These are phyloP conservation scores for Mormyrops boulengeri DNA, from an alignment of 2,797 vertebrate species.

Conservation along the genomic window DNA sequence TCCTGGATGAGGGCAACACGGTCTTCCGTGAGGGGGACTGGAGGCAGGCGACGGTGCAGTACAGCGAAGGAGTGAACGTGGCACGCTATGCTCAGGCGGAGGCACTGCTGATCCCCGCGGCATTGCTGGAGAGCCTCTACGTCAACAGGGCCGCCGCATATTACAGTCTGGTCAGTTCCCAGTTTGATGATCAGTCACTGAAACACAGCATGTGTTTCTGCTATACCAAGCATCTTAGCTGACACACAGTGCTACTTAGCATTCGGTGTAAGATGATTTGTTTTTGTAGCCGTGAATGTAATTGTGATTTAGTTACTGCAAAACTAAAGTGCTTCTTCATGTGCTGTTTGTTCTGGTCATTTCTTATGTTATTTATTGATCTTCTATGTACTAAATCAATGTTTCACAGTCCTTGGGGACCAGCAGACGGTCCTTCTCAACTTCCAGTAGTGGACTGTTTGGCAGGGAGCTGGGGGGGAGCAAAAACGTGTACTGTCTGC, in stretches of 20 bases:
- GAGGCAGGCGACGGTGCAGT: conserved; percentile 80
- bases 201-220: not conserved
- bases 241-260: not conserved
- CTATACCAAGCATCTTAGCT: not conserved
- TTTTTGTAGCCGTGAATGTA: not conserved
- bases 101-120: conserved; percentile 77
- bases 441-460: not conserved
- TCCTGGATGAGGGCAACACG: conserved; percentile 89
- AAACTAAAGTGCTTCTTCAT: not conserved
- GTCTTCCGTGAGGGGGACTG: conserved; percentile 84
- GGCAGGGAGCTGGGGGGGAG: not conserved
- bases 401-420: not conserved
- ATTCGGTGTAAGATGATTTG: not conserved
- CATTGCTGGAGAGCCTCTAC: conserved; percentile 85
- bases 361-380: not conserved
- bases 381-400: not conserved
- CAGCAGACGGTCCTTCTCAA: not conserved
- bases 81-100: conserved; percentile 89
- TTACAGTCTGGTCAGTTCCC: conserved; percentile 78
- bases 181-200: not conserved
- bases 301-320: not conserved
- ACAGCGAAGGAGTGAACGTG: conserved; percentile 88
- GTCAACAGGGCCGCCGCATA: conserved; percentile 90
- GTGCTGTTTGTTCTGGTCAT: not conserved
- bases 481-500: not conserved